Evolutionary conservation across 2,888 invertebrate species (phyloP), one percentile per base, ranked within the genome.

Genomic region (Apotomis turbidana): DNA sequence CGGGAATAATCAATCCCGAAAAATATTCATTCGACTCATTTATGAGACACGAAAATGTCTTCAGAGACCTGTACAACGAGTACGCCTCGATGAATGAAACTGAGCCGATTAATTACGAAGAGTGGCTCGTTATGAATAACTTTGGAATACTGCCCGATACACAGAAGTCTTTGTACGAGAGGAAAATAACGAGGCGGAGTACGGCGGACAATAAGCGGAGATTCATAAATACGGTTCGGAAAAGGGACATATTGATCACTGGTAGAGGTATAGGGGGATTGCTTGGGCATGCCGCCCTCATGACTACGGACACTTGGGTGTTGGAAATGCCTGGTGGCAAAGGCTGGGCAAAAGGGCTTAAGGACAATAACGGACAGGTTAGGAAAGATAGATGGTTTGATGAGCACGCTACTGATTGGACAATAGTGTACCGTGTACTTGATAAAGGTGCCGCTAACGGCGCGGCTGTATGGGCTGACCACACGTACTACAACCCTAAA

Each of bases 101-200:
- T 68, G 68, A 80, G 15, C 80, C 82, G 71, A 79, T 86, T 78
- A 85, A 83, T 82, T 90, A 90, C 77, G 76, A 81, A 44, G 86
- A 90, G 76, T 90, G 89, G 85, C 83, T 90, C 54, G 79, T 89
- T 74, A 80, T 87, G 78, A 89, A 89, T 77, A 86, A 89, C 80
- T 90, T 85, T 72, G 86, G 87, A 10, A 78, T 89, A 78, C 77
- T 87, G 38, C 67, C 78, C 38, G 88, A 89, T 76, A 88, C 87
- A 63, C 84, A 87, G 54, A 85, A 87, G 77, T 87, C 87, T 63
- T 76, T 89, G 75, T 85, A 85, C 55, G 75, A 81, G 59, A 84
- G 76, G 74, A 89, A 88, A 84, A 86, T 86, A 51, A 80, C 62
- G n/a, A 85, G 85, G 70, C 81, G 85, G 3, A 85, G 82, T 71